These are phyloP conservation scores for Boleophthalmus pectinirostris DNA, from an alignment of 2,113 vertebrate species.

Conservation along the genomic window DNA sequence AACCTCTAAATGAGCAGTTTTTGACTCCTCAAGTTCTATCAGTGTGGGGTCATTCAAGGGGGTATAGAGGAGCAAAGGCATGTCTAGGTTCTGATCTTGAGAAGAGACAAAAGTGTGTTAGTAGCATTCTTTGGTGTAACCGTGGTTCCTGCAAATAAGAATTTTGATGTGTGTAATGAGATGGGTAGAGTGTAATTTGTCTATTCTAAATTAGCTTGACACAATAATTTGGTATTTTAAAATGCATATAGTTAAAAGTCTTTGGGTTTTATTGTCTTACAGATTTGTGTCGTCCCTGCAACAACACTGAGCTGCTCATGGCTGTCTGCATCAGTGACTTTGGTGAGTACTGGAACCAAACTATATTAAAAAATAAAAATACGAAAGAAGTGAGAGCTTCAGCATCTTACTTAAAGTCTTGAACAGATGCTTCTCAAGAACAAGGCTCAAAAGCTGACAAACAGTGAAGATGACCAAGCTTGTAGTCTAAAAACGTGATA, in stretches of 20 bases:
- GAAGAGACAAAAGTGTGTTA: constrained; percentile 15
- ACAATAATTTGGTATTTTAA: too few relatives aligned
- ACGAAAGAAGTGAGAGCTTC: too few relatives aligned
- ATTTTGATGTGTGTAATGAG: constrained; percentile 1
- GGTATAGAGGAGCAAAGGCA: constrained; percentile 49
- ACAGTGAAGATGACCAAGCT: too few relatives aligned
- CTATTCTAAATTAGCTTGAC: too few relatives aligned
- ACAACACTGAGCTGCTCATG: constrained; percentile 79
- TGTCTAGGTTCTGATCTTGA: constrained; percentile 36
- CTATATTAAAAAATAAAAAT: too few relatives aligned
- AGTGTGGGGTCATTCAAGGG: constrained; percentile 45
- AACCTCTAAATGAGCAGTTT: constrained; percentile 36
- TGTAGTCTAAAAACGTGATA: too few relatives aligned
- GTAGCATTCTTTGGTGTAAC: constrained; percentile 53
- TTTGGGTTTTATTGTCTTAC: neutral
- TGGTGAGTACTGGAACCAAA: constrained; percentile 64
- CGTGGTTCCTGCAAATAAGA: constrained; percentile 26
- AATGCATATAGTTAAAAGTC: too few relatives aligned
- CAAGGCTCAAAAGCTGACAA: too few relatives aligned
- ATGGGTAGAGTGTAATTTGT: neutral
- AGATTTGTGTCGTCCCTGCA: constrained; percentile 81
- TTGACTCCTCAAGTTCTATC: constrained; percentile 51
- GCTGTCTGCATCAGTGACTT: constrained; percentile 86
- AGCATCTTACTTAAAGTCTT: too few relatives aligned
- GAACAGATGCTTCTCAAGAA: too few relatives aligned